Evolutionary conservation across 2,113 vertebrate species (phyloP).

Genomic region (Gallinago media): DNA sequence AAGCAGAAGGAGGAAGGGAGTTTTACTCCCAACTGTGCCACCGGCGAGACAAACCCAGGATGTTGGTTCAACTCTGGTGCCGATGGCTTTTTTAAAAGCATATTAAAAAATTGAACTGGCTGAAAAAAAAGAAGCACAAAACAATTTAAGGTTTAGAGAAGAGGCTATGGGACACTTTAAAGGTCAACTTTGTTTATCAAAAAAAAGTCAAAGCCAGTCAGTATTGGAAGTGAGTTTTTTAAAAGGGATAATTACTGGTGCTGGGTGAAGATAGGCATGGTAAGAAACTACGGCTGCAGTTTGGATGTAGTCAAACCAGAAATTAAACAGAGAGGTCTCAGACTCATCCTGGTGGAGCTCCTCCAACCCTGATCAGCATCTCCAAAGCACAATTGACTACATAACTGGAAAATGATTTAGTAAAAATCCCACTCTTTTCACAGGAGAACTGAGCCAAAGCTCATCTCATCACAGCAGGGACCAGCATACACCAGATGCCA

Average conservation of each 20-base stretch:
- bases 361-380: too few relatives aligned
- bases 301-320: neutral
- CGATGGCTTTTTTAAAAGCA: neutral
- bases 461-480: neutral
- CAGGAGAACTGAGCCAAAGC: neutral
- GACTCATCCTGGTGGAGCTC: neutral
- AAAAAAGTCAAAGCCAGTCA: neutral
- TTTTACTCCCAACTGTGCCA: neutral
- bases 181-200: neutral
- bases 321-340: neutral
- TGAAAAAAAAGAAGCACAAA: neutral
- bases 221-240: neutral
- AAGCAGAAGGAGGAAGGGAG: neutral
- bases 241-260: neutral
- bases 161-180: neutral
- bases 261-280: neutral
- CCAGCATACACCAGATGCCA: neutral
- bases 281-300: neutral
- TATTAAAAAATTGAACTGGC: neutral
- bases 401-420: fast-evolving
- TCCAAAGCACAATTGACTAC: neutral
- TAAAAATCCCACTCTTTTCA: neutral
- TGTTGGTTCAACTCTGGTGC: neutral
- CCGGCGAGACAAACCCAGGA: neutral
- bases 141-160: neutral